A percentile compares a stretch with the other conserved stretches of the same genome.
Conservation (phyloP, 2,888 invertebrate genomes). For the Parnassius orleans region DNA sequence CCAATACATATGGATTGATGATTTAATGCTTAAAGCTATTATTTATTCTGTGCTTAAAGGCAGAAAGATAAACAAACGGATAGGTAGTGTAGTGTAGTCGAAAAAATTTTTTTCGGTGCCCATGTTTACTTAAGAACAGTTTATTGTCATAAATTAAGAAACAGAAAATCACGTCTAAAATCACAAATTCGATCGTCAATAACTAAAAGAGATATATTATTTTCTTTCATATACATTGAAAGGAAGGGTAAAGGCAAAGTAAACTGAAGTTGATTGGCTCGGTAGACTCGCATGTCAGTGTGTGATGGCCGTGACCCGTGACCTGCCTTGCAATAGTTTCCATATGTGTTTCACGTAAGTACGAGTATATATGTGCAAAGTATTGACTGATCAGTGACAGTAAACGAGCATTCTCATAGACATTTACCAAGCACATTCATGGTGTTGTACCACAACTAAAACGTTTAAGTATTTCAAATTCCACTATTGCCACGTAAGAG, state of each 20-base stretch:
- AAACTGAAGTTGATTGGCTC: constrained; percentile 13
- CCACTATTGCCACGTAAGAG: no score
- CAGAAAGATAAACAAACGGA: no score
- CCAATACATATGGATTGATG: no score
- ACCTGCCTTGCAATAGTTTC: constrained; percentile 23
- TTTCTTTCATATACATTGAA: constrained; percentile 4
- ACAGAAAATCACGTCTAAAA: not conserved
- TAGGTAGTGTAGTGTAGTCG: no score
- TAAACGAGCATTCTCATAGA: no score
- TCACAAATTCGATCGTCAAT: not conserved
- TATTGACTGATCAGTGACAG: no score
- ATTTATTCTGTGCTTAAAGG: no score
- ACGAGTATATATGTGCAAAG: not conserved
- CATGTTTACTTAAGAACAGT: not conserved
- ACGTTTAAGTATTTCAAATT: no score
- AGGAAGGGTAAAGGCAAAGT: constrained; percentile 7
- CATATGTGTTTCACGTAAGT: constrained; percentile 4
- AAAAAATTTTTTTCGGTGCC: not conserved
- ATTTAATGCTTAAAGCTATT: no score
- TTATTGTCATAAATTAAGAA: not conserved
- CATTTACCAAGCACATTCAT: no score
- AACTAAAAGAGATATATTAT: constrained; percentile 5
- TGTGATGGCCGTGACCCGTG: constrained; percentile 29
- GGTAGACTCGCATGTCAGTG: constrained; percentile 1
- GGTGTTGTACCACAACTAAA: no score